These are phyloP conservation scores for Aphis gossypii DNA, from an alignment of 1,140 invertebrate species.

Conservation along the genomic window DNA sequence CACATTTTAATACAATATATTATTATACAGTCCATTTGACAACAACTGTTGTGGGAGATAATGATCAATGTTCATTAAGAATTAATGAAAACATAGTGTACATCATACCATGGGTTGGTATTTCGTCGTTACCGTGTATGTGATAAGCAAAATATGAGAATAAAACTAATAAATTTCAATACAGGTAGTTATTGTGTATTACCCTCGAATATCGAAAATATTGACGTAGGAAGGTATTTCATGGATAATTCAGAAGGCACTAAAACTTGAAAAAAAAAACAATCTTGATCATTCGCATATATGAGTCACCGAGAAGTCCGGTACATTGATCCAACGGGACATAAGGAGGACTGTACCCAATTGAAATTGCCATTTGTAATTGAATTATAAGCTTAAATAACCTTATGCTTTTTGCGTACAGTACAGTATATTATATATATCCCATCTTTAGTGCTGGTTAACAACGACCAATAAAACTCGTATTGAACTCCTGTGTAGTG, in stretches of 20 bases:
- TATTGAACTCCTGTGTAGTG: background rate
- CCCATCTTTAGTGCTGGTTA: background rate
- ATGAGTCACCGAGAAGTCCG: background rate
- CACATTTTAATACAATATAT: background rate
- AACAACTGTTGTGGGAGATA: background rate
- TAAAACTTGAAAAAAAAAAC: slow-evolving; percentile 31
- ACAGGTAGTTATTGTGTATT: background rate
- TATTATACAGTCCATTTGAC: background rate
- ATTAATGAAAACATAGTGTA: background rate
- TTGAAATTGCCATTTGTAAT: slow-evolving; percentile 22
- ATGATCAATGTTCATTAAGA: background rate
- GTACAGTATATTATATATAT: background rate
- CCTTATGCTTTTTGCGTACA: background rate
- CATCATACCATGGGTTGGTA: background rate
- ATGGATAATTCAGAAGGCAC: background rate
- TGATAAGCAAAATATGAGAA: slow-evolving; percentile 18
- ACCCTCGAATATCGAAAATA: background rate
- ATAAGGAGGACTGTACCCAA: background rate
- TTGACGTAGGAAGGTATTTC: background rate
- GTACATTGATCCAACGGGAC: background rate
- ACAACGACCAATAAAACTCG: background rate
- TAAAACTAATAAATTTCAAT: slow-evolving; percentile 48
- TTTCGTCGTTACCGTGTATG: background rate
- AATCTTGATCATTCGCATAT: background rate
- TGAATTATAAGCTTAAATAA: background rate